Conservation (phyloP, 2,888 invertebrate genomes). For the Sarcophaga subvicina region DNA sequence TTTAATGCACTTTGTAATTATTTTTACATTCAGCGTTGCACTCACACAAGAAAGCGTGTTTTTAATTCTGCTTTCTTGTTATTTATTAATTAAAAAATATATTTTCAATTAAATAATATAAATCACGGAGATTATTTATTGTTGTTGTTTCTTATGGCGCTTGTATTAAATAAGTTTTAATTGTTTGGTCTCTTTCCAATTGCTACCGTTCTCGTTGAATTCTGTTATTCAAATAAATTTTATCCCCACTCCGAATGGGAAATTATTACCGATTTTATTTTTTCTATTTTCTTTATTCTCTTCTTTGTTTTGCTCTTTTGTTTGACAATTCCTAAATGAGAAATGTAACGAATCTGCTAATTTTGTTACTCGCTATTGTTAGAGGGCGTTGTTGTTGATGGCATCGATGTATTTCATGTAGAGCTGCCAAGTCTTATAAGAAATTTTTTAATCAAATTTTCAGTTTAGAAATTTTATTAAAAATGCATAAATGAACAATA, state of each 20-base stretch:
- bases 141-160: slow-evolving; percentile 1
- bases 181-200: slow-evolving; percentile 13
- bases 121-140: slow-evolving; percentile 6
- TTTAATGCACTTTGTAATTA: slow-evolving; percentile 26
- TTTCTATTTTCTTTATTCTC: slow-evolving; percentile 36
- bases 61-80: slow-evolving; percentile 1
- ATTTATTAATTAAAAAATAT: background rate
- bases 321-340: slow-evolving; percentile 28
- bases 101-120: slow-evolving; percentile 36
- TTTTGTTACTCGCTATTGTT: background rate
- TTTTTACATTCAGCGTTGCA: slow-evolving; percentile 8
- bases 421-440: background rate
- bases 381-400: background rate
- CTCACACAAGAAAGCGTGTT: slow-evolving; percentile 15
- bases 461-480: too few species aligned
- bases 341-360: background rate
- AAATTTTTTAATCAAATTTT: background rate
- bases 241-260: slow-evolving; percentile 60
- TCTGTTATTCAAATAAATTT: slow-evolving; percentile 54
- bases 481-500: too few species aligned
- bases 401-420: background rate
- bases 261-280: slow-evolving; percentile 28
- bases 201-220: slow-evolving; percentile 50
- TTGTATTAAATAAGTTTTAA: slow-evolving; percentile 6
- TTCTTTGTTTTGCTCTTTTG: slow-evolving; percentile 61